Conservation (phyloP, 1,140 invertebrate species). For the Ganaspis sp. region DNA sequence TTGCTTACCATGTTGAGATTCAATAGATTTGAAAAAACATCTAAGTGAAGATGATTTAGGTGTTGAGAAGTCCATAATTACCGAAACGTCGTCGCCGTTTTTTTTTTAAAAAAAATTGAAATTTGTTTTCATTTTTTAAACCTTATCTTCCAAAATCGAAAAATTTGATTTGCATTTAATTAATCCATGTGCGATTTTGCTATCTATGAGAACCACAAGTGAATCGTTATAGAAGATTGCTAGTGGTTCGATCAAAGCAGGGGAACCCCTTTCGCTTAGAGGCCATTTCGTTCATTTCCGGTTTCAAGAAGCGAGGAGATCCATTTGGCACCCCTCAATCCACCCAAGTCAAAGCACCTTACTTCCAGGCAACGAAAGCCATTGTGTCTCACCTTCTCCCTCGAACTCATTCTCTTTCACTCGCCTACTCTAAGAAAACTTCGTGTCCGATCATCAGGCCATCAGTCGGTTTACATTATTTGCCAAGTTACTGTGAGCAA, state of each 20-base stretch:
- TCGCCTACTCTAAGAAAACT: constrained; percentile 8
- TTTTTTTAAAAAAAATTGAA: background rate
- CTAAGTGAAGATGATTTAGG: too few species aligned
- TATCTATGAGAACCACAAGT: too few species aligned
- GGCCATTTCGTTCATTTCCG: constrained; percentile 76
- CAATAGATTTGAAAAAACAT: too few species aligned
- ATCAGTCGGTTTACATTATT: too few species aligned
- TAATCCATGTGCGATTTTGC: too few species aligned
- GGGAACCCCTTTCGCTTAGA: constrained; percentile 71
- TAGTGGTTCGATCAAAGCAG: constrained; percentile 65
- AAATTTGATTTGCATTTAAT: too few species aligned
- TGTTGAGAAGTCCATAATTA: too few species aligned
- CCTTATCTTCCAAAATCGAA: background rate
- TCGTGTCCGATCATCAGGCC: too few species aligned
- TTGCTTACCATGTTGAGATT: too few species aligned
- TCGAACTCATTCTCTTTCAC: constrained; percentile 42
- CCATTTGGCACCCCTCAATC: constrained; percentile 67
- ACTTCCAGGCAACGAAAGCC: constrained; percentile 64
- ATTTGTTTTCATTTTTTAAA: background rate
- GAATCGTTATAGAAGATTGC: too few species aligned
- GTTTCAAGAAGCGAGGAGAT: constrained; percentile 65
- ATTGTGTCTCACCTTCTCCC: constrained; percentile 60
- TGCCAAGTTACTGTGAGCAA: too few species aligned
- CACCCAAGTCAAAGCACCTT: constrained; percentile 58
- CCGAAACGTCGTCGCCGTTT: too few species aligned